Base-by-base conservation (phyloP, 53 echinoderm and acorn worm genomes). In the Astropecten irregularis region DNA sequence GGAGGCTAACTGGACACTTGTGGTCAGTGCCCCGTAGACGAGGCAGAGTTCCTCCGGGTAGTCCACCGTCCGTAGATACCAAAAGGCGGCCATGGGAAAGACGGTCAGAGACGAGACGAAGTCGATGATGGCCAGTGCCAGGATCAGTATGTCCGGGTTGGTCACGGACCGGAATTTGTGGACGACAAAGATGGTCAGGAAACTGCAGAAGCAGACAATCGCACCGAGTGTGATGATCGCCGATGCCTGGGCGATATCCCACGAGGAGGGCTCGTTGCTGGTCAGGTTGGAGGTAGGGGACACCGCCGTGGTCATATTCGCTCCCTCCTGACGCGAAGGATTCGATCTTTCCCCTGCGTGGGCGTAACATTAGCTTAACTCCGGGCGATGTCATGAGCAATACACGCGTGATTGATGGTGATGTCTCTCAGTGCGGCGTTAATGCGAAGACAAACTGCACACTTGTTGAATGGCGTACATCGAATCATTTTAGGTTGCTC, bases 91-190 rank as follows among this genome's bases (percentile, higher is more conserved):
- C 30, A 87, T 22, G 2, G 91, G 91, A 27, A 86, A 82, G 28
- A 91, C 82, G 11, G 76, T 74, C 52, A 53, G 66, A 0, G 91
- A 73, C 4, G 72, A 70, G 18, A 62, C 55, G 29, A 61, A 88
- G 84, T 92, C 88, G 19, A 84, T 36, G 13, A 92, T 23, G 5
- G 92, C 88, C 40, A 92, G 47, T n/a, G 84, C 69, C n/a, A 84
- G 42, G 26, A 92, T 92, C 40, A 88, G 56, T 16, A 85, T 71
- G 40, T 92, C 92, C 9, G 87, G 84, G 53, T 87, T 87, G 54
- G 77, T 88, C 3, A 84, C 69, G n/a, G 85, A 84, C 58, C 79
- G 18, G 32, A 88, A 68, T 21, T 62, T 88, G 3, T 68, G 62
- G 56, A 92, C 84, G 1, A 83, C 54, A 3, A 72, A 9, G 18